Evolutionary conservation across 2,797 vertebrate genomes (phyloP).

Genomic region (Pogoniulus pusillus): DNA sequence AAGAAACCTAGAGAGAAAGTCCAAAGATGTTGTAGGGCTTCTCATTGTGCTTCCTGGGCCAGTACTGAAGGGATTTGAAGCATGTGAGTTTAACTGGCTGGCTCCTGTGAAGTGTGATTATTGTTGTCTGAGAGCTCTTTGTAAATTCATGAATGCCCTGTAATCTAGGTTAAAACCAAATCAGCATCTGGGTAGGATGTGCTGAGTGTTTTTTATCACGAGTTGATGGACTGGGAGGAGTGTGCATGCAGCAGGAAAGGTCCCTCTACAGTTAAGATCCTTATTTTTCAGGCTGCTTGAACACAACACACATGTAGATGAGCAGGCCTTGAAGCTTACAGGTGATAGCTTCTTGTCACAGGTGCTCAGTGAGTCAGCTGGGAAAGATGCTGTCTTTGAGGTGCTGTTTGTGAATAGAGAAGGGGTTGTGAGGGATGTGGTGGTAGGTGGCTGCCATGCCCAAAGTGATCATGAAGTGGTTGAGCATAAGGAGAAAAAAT

Average conservation of each 20-base stretch:
- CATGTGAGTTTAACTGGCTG: not conserved
- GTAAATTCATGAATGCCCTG: not conserved
- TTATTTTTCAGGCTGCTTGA: not conserved
- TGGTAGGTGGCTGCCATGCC: not conserved
- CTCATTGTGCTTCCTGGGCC: not conserved
- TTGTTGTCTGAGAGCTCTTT: slow-evolving; percentile 10
- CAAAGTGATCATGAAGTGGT: not conserved
- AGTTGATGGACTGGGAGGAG: not conserved
- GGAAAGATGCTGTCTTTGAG: not conserved
- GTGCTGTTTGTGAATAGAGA: not conserved
- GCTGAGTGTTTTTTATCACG: not conserved
- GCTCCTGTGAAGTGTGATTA: not conserved
- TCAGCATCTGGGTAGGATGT: not conserved
- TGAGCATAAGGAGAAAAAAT: not conserved
- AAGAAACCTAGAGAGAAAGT: not conserved
- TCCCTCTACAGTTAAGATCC: not conserved
- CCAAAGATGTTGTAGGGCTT: not conserved
- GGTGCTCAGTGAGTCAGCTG: not conserved
- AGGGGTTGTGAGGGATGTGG: not conserved
- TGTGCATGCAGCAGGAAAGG: not conserved
- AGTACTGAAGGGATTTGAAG: slow-evolving; percentile 19
- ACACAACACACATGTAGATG: not conserved
- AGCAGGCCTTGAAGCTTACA: not conserved
- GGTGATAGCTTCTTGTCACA: not conserved
- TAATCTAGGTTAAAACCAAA: slow-evolving; percentile 1